Conservation (phyloP, 2,888 invertebrate species). For the Syritta pipiens region DNA sequence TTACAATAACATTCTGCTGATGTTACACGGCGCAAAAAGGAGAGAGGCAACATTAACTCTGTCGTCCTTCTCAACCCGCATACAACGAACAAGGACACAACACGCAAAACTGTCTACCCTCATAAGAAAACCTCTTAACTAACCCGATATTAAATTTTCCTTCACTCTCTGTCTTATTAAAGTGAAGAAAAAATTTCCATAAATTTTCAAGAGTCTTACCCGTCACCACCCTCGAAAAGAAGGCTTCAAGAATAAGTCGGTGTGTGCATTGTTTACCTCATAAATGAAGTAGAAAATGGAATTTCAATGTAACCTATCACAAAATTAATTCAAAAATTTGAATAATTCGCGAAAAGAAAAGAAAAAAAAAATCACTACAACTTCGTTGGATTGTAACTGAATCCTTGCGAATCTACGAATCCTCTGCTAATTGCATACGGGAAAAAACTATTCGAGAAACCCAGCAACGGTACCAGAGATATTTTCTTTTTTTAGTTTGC, state of each 20-base stretch:
- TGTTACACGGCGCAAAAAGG: too few species aligned
- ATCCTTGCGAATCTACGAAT: background rate
- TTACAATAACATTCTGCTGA: background rate
- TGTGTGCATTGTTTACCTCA: conserved; percentile 17
- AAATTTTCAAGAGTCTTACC: conserved; percentile 18
- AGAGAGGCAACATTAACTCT: too few species aligned
- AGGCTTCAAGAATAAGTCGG: background rate
- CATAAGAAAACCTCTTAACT: conserved; percentile 22
- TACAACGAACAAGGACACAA: background rate
- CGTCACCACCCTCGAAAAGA: background rate
- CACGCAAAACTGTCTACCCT: conserved; percentile 3
- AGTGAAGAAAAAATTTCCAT: conserved; percentile 38
- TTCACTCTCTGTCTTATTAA: conserved; percentile 34
- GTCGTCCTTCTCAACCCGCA: background rate
- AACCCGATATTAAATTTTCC: conserved; percentile 41
- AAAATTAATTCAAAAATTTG: conserved; percentile 26
- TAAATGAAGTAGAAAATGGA: conserved; percentile 39
- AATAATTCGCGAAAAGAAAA: conserved; percentile 23
- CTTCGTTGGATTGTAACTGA: background rate
- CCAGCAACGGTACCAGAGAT: background rate
- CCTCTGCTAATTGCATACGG: conserved; percentile 14
- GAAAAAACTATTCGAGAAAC: background rate
- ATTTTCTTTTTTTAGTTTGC: too few species aligned
- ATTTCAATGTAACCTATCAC: conserved; percentile 26
- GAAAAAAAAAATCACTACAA: background rate